Percentiles rank a stretch among this genome's conserved stretches.
phyloP scores from a whole-genome alignment of 2,113 vertebrate species.

The Vireo altiloquus region DNA sequence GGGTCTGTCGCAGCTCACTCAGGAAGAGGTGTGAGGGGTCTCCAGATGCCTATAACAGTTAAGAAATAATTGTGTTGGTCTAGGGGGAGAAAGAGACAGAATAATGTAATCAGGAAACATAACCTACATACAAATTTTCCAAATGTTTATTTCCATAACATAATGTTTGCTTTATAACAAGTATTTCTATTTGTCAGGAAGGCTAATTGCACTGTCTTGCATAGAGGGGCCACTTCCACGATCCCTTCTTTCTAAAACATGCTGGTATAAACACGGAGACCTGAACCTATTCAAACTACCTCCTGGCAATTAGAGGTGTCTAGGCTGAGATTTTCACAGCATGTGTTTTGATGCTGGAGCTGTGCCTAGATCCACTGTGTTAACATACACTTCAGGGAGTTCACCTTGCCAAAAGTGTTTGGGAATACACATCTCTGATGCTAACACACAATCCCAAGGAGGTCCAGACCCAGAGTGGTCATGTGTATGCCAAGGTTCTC shows the following conservation, averaged over 20 bases:
- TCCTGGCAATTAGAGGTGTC: not conserved
- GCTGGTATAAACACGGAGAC: not conserved
- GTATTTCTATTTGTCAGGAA: conserved; percentile 1
- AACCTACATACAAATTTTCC: conserved; percentile 28
- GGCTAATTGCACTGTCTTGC: not conserved
- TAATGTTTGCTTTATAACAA: not conserved
- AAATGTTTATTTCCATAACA: not conserved
- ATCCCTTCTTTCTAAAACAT: not conserved
- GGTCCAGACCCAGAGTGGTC: not conserved
- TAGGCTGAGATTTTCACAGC: not conserved
- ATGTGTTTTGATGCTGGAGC: conserved; percentile 1
- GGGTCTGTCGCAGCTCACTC: not conserved
- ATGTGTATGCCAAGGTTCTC: not conserved
- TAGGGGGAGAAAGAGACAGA: not conserved
- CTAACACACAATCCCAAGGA: not conserved
- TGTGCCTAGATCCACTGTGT: not conserved
- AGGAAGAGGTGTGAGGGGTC: conserved; percentile 10
- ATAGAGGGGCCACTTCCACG: not conserved
- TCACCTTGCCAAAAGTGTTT: not conserved
- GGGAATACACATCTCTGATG: not conserved
- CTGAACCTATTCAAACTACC: not conserved
- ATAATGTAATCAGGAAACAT: conserved; percentile 18
- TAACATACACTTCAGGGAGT: not conserved
- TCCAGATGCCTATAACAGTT: conserved; percentile 19
- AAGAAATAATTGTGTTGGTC: conserved; percentile 29